Percentiles rank a stretch among this genome's conserved stretches.
Conservation (phyloP, 64 coral and sea anemone species). For the Platygyra sinensis region DNA sequence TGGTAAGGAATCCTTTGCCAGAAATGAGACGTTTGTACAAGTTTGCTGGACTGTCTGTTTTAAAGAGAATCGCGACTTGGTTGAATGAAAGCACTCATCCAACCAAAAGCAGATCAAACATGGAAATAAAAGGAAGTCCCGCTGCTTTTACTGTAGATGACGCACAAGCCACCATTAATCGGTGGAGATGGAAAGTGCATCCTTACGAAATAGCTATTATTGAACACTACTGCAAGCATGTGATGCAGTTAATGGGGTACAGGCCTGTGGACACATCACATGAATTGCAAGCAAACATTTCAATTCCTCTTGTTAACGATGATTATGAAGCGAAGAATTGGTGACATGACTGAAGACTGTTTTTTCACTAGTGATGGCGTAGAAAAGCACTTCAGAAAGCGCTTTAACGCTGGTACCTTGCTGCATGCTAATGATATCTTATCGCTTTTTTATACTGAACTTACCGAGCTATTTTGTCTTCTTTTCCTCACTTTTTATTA, state of each 20-base stretch:
- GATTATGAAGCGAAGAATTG: constrained; percentile 30
- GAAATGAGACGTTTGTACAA: constrained; percentile 15
- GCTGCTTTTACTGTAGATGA: constrained; percentile 18
- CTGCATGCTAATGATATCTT: no score
- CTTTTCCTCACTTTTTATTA: no score
- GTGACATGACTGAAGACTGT: neutral
- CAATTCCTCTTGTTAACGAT: neutral
- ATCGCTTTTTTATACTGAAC: no score
- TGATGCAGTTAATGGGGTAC: constrained; percentile 34
- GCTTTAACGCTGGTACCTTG: no score
- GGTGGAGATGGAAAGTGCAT: constrained; percentile 47
- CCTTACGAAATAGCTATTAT: constrained; percentile 37
- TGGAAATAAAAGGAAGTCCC: neutral
- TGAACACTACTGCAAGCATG: constrained; percentile 17
- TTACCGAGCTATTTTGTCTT: no score
- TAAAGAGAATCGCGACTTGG: constrained; percentile 11
- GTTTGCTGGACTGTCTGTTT: constrained; percentile 31
- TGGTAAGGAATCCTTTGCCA: constrained; percentile 3
- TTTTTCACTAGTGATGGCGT: neutral
- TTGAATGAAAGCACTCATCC: constrained; percentile 36
- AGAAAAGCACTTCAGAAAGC: no score
- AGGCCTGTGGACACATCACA: neutral
- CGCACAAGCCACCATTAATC: constrained; percentile 12
- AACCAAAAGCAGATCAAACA: neutral
- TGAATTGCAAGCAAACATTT: constrained; percentile 2